A percentile compares a stretch with the other conserved stretches of the same genome.
Evolutionary conservation across 2,888 invertebrate genomes (phyloP).

Genomic region (Pandemis heparana): DNA sequence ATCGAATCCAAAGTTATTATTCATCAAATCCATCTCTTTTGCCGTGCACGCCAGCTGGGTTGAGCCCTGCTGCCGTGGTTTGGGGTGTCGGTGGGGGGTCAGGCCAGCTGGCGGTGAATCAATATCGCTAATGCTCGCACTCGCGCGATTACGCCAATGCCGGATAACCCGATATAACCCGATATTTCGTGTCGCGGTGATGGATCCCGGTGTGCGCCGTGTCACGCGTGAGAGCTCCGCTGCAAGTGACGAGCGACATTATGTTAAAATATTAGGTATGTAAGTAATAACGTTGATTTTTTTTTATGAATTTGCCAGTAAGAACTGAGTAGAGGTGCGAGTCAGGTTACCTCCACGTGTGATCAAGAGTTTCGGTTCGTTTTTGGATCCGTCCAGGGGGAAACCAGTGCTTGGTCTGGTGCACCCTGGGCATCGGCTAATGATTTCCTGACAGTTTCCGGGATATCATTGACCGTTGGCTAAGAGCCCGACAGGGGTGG

Average conservation of each 20-base stretch:
- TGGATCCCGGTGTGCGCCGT: constrained; percentile 28
- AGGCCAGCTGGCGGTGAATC: constrained; percentile 15
- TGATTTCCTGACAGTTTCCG: too few relatives aligned
- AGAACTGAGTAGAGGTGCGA: too few relatives aligned
- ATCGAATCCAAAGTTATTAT: constrained; percentile 29
- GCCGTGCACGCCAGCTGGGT: constrained; percentile 5
- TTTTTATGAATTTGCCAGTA: too few relatives aligned
- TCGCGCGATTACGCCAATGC: constrained; percentile 29
- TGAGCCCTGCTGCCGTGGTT: background rate
- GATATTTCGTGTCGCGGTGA: constrained; percentile 36
- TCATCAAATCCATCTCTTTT: constrained; percentile 34
- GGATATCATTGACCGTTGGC: too few relatives aligned
- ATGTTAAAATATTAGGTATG: too few relatives aligned
- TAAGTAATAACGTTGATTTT: too few relatives aligned
- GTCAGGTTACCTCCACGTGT: too few relatives aligned
- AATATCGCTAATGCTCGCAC: constrained; percentile 37
- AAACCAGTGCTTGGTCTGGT: too few relatives aligned
- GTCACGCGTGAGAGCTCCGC: constrained; percentile 4
- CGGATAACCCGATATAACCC: constrained; percentile 37
- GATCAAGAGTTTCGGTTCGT: too few relatives aligned
- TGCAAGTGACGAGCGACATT: constrained; percentile 7
- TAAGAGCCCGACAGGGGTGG: too few relatives aligned
- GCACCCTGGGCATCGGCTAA: too few relatives aligned
- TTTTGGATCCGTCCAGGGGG: too few relatives aligned
- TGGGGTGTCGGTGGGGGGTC: background rate